phyloP scores from a whole-genome alignment of 2,113 vertebrate species.

The Blennius ocellaris region DNA sequence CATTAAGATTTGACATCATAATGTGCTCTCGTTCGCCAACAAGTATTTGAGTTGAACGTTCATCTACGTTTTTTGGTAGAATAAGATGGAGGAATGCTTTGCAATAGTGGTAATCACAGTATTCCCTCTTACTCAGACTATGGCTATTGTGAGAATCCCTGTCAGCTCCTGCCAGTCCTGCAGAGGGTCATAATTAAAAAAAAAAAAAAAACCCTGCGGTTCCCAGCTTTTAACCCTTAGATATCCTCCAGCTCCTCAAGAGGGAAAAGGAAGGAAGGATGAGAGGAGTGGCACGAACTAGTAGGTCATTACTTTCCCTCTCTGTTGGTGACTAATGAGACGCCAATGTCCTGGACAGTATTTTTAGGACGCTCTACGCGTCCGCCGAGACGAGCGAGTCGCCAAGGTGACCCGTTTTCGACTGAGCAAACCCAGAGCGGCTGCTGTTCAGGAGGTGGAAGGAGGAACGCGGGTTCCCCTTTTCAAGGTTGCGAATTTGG shows the following conservation, averaged over 20 bases:
- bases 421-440: conserved; percentile 64
- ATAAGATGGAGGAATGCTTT: conserved; percentile 27
- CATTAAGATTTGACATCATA: conserved; percentile 46
- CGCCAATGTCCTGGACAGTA: conserved; percentile 70
- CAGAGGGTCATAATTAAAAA: too few relatives aligned
- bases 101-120: conserved; percentile 38
- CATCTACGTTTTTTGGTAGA: neutral
- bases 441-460: conserved; percentile 36
- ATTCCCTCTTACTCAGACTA: conserved; percentile 35
- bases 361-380: conserved; percentile 80
- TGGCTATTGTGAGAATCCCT: conserved; percentile 33
- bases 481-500: conserved; percentile 71
- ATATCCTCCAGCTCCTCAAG: too few relatives aligned
- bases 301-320: conserved; percentile 69
- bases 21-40: conserved; percentile 18
- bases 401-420: conserved; percentile 82
- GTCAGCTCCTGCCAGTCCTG: neutral
- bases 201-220: neutral
- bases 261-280: conserved; percentile 13
- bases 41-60: conserved; percentile 19
- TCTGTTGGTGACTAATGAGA: conserved; percentile 77
- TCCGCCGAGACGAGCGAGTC: conserved; percentile 67
- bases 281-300: conserved; percentile 42
- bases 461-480: conserved; percentile 25
- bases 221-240: too few relatives aligned